phyloP scores from a whole-genome alignment of 2,888 invertebrate species.

The Aphodius granarius region DNA sequence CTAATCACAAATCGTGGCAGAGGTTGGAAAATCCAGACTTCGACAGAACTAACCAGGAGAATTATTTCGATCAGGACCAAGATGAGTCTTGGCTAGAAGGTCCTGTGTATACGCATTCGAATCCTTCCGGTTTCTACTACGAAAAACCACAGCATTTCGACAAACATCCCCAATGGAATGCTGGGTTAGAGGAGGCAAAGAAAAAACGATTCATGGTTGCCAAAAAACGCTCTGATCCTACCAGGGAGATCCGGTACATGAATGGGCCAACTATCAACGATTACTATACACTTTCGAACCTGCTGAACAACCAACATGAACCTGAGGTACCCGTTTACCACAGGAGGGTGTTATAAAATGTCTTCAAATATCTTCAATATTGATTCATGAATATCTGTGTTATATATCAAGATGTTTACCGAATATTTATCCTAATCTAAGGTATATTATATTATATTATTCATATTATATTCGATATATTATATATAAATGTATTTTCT shows the following conservation, averaged over 20 bases:
- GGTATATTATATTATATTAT: constrained; percentile 38
- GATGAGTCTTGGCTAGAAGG: constrained; percentile 58
- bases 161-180: constrained; percentile 37
- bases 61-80: constrained; percentile 54
- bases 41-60: constrained; percentile 55
- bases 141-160: constrained; percentile 48
- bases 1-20: constrained; percentile 52
- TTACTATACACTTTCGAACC: constrained; percentile 62
- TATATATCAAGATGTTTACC: background rate
- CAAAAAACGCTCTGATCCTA: constrained; percentile 56
- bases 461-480: background rate
- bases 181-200: constrained; percentile 40
- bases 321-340: constrained; percentile 63
- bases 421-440: background rate
- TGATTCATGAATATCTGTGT: background rate
- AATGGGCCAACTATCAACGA: constrained; percentile 53
- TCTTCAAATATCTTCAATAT: too few species aligned
- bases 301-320: constrained; percentile 56
- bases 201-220: constrained; percentile 66
- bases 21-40: constrained; percentile 56
- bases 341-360: constrained; percentile 64
- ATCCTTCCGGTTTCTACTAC: constrained; percentile 52
- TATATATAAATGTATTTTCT: constrained; percentile 22
- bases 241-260: constrained; percentile 49
- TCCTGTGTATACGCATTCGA: constrained; percentile 40